phyloP scores from a whole-genome alignment of 2,797 vertebrate species.

The Microcaecilia unicolor region DNA sequence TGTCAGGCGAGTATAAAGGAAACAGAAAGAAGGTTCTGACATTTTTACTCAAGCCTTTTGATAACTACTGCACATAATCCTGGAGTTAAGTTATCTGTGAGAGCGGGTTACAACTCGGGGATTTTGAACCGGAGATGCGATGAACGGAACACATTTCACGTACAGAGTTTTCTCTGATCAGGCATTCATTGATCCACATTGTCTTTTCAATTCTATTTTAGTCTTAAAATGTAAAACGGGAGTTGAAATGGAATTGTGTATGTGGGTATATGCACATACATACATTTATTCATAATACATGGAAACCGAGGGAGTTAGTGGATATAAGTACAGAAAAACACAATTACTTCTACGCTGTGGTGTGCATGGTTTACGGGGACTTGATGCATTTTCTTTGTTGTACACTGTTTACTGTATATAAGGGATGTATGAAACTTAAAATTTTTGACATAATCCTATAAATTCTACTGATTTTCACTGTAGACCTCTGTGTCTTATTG shows the following conservation, averaged over 20 bases:
- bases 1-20: background rate
- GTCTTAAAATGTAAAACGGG: slow-evolving; percentile 17
- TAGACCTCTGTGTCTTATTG: slow-evolving; percentile 45
- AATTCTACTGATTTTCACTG: slow-evolving; percentile 37
- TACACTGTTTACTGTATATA: slow-evolving; percentile 58
- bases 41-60: background rate
- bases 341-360: slow-evolving; percentile 45
- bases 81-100: slow-evolving; percentile 2
- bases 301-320: background rate
- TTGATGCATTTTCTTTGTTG: slow-evolving; percentile 51
- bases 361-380: slow-evolving; percentile 59
- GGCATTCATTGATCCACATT: slow-evolving; percentile 27
- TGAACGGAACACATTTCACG: slow-evolving; percentile 31
- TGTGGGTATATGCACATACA: no score
- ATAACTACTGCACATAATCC: background rate
- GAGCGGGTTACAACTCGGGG: background rate
- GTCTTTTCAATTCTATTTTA: slow-evolving; percentile 27
- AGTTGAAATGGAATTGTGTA: no score
- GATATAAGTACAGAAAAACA: slow-evolving; percentile 38
- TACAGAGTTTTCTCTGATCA: slow-evolving; percentile 18
- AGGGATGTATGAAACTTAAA: slow-evolving; percentile 44
- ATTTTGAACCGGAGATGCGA: slow-evolving; percentile 8
- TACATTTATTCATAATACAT: no score
- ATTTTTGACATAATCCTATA: slow-evolving; percentile 47
- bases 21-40: slow-evolving; percentile 1